Evolutionary conservation across 2,797 vertebrate species (phyloP), one percentile per base, ranked within the genome.

Genomic region (Antennarius maculatus): DNA sequence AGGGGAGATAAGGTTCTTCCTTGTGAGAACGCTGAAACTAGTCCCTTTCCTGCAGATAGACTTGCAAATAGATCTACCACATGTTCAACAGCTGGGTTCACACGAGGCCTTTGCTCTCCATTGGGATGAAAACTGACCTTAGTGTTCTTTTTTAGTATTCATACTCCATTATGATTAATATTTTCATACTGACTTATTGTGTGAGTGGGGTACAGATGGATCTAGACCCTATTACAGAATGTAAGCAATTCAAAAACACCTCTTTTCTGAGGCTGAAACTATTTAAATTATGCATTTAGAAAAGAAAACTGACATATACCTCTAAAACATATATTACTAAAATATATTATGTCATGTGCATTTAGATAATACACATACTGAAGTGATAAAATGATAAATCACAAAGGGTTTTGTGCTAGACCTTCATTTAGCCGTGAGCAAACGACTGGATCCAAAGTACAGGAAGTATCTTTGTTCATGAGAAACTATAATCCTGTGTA

Each of bases 51-150:
- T 13, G 42, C 60, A 29, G 39, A 61, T 45, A 60, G 59, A 60
- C 34, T 9, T 54, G 67, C 59, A 73, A 66, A 76, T 56, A 42
- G 39, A 67, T 71, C 29, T 16, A 41, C 55, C 88, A 87, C 70
- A 81, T 91, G 86, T 81, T 81, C 59, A 80, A 54, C 87, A 88
- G 82, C 85, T 91, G 87, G 64, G 66, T 58, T 39, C 67, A 11
- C 51, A 54, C 31, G 28, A 29, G 23, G 59, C 59, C 60, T 66
- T 6, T 18, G 14, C 12, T 76, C 45, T 61, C 2, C 43, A 69
- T 17, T 54, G 46, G 42, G 47, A 13, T 34, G 56, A 42, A 51
- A 11, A 54, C 39, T 15, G 13, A 15, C 54, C 48, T 45, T 45
- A 65, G 50, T 50, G 46, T 48, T 51, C n/a, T 37, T 59, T 53